Conservation (phyloP, 2,797 vertebrate genomes). For the Lindbergichthys nudifrons region DNA sequence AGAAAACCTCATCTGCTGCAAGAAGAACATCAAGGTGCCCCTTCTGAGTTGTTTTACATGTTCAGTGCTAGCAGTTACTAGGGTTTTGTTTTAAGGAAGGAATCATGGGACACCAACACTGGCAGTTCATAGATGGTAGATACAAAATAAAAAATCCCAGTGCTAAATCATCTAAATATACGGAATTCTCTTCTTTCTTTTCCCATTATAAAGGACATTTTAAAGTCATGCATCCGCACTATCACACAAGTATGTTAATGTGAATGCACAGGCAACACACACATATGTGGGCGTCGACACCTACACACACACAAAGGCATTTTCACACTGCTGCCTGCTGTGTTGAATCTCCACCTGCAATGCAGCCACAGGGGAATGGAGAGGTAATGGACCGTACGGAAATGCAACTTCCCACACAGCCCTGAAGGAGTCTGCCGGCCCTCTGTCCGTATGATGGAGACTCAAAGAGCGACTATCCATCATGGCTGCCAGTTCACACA, state of each 20-base stretch:
- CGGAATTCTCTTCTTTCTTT: too few relatives aligned
- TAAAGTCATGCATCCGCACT: neutral
- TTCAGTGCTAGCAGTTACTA: too few relatives aligned
- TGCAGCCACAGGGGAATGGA: constrained; percentile 56
- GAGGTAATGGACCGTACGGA: constrained; percentile 67
- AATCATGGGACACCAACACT: too few relatives aligned
- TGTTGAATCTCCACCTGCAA: constrained; percentile 66
- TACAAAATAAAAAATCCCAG: too few relatives aligned
- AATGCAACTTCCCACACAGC: constrained; percentile 63
- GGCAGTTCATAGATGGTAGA: too few relatives aligned
- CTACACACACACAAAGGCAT: constrained; percentile 14
- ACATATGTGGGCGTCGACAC: constrained; percentile 9
- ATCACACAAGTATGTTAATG: neutral
- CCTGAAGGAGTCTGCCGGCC: constrained; percentile 42
- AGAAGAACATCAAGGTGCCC: neutral
- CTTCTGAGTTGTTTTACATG: too few relatives aligned
- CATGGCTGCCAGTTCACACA: constrained; percentile 23
- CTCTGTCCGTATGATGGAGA: constrained; percentile 32
- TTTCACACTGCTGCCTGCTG: constrained; percentile 52
- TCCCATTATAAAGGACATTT: constrained; percentile 20
- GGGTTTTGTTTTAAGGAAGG: too few relatives aligned
- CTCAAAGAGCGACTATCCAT: constrained; percentile 41
- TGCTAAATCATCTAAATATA: too few relatives aligned
- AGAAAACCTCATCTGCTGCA: neutral
- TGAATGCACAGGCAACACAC: neutral